phyloP scores from a whole-genome alignment of 2,113 vertebrate genomes.

The Uropsilus gracilis region DNA sequence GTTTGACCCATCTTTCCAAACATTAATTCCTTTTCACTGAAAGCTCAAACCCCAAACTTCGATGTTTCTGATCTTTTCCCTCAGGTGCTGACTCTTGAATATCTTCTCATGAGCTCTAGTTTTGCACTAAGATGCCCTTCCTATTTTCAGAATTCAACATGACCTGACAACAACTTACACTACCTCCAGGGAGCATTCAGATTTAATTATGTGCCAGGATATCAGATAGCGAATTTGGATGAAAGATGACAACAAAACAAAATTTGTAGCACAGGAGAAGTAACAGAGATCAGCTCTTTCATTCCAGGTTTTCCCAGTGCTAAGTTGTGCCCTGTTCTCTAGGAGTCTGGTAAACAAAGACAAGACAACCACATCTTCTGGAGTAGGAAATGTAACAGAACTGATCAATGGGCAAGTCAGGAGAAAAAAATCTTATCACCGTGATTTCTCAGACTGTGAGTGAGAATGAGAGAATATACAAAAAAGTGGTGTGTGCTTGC shows the following conservation, averaged over 20 bases:
- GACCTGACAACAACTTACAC: background rate
- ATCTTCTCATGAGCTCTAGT: background rate
- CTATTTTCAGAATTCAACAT: background rate
- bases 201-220: background rate
- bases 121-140: background rate
- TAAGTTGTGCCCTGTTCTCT: background rate
- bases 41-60: background rate
- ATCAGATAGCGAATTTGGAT: background rate
- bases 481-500: background rate
- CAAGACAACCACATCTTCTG: rapidly evolving
- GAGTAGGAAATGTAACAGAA: background rate
- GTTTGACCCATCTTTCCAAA: background rate
- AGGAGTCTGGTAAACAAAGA: background rate
- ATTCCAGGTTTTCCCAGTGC: background rate
- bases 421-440: background rate
- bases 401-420: rapidly evolving
- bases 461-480: background rate
- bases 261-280: background rate
- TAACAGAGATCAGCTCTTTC: background rate
- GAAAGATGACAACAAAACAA: background rate
- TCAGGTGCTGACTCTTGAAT: background rate
- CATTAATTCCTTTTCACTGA: background rate
- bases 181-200: background rate
- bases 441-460: background rate
- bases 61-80: background rate